Percentiles rank a stretch among this genome's conserved stretches.
phyloP scores from a whole-genome alignment of 2,888 invertebrate genomes.

The Synergus itoensis region DNA sequence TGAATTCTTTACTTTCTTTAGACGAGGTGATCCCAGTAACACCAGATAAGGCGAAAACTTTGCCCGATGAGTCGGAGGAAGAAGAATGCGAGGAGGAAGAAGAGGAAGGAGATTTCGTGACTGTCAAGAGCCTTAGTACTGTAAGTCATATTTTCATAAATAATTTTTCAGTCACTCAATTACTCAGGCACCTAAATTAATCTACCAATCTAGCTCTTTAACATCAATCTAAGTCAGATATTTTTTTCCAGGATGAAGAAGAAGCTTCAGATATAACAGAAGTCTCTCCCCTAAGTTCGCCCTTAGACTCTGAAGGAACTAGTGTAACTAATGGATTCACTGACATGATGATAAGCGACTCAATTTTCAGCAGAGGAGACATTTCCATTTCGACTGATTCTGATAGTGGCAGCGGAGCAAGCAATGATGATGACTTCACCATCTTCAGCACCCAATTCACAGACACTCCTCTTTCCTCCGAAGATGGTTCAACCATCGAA shows the following conservation, averaged over 20 bases:
- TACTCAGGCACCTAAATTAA: neutral
- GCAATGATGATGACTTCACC: constrained; percentile 59
- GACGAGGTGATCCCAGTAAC: constrained; percentile 84
- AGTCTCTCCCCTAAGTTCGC: constrained; percentile 62
- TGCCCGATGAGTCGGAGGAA: constrained; percentile 74
- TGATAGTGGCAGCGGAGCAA: constrained; percentile 65
- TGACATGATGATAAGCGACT: constrained; percentile 71
- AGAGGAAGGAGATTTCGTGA: constrained; percentile 79
- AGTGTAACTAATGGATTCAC: constrained; percentile 54
- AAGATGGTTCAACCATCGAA: constrained; percentile 59
- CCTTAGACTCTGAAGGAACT: constrained; percentile 52
- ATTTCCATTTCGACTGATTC: constrained; percentile 62
- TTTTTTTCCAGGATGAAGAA: constrained; percentile 71
- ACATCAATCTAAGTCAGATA: neutral
- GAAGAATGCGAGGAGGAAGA: constrained; percentile 80
- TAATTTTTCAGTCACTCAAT: constrained; percentile 8
- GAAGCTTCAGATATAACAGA: constrained; percentile 68
- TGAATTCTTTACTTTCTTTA: constrained; percentile 64
- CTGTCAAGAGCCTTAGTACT: constrained; percentile 61
- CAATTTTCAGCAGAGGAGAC: constrained; percentile 66
- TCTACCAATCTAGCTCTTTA: neutral
- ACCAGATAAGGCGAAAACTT: constrained; percentile 76
- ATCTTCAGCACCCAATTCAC: constrained; percentile 55
- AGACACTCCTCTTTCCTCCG: constrained; percentile 47
- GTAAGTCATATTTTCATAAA: constrained; percentile 58